Conservation (phyloP, 2,888 invertebrate genomes). For the Drosophila aldrichi region DNA sequence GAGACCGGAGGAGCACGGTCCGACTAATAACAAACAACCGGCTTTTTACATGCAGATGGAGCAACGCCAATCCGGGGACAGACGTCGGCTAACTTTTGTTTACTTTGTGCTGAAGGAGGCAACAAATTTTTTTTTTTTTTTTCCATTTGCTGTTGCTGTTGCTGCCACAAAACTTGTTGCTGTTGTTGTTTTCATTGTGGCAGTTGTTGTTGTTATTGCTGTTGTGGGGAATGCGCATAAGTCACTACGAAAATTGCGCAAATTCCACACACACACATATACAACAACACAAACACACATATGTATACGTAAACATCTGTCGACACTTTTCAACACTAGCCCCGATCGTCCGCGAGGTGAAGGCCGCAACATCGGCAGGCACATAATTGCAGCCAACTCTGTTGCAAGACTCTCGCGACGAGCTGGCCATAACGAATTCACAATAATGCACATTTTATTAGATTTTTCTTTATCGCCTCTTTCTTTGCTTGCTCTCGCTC, state of each 20-base stretch:
- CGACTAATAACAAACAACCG: constrained; percentile 67
- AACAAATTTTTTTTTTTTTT: constrained; percentile 34
- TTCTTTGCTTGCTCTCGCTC: constrained; percentile 26
- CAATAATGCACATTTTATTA: constrained; percentile 79
- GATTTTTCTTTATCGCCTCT: constrained; percentile 30
- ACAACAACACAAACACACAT: constrained; percentile 34
- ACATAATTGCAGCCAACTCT: constrained; percentile 57
- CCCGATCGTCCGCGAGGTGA: constrained; percentile 62
- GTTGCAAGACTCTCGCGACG: constrained; percentile 22
- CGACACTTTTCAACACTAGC: constrained; percentile 68
- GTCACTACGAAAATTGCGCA: constrained; percentile 77
- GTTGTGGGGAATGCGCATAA: constrained; percentile 69
- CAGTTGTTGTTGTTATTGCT: constrained; percentile 31
- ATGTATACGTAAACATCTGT: constrained; percentile 59
- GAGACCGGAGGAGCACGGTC: neutral
- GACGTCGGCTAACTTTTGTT: constrained; percentile 57
- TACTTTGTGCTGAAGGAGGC: constrained; percentile 53
- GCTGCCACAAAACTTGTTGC: constrained; percentile 60
- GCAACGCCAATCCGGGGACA: constrained; percentile 3
- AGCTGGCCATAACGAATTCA: constrained; percentile 71
- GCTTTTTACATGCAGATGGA: constrained; percentile 40
- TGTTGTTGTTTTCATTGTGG: constrained; percentile 29
- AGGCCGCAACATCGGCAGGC: constrained; percentile 58
- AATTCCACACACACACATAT: constrained; percentile 63
- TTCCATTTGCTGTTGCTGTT: constrained; percentile 33